Percentiles rank a stretch among this genome's conserved stretches.
Evolutionary conservation across 2,888 invertebrate species (phyloP).

Genomic region (Ptilodon capucinus): DNA sequence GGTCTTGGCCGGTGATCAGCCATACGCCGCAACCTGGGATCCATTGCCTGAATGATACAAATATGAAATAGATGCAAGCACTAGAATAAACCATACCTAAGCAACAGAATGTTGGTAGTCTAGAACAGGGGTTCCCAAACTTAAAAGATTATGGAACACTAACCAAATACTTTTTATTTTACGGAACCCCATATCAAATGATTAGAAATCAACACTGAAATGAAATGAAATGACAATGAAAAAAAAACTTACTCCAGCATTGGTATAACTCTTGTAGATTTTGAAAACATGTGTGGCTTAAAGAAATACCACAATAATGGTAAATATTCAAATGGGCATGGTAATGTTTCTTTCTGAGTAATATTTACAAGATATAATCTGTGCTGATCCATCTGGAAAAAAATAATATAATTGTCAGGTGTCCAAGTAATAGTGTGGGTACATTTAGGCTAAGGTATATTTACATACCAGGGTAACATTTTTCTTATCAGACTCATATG

Average conservation of each 20-base stretch:
- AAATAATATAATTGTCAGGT: not conserved
- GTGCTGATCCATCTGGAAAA: conserved; percentile 76
- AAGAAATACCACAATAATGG: conserved; percentile 87
- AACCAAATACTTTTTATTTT: too few species aligned
- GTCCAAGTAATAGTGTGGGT: not conserved
- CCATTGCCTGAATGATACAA: conserved; percentile 78
- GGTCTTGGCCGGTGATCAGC: conserved; percentile 82
- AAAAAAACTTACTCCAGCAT: conserved; percentile 86
- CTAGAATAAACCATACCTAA: too few species aligned
- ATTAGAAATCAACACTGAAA: too few species aligned
- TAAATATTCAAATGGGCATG: conserved; percentile 80
- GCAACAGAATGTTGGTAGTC: too few species aligned
- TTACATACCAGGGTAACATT: conserved; percentile 53
- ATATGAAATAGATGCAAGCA: too few species aligned
- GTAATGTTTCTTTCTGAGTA: conserved; percentile 82
- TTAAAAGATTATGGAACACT: too few species aligned
- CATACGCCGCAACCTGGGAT: conserved; percentile 88
- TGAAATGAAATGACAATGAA: too few species aligned
- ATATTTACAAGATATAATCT: conserved; percentile 85
- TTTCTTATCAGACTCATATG: conserved; percentile 51
- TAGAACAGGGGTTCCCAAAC: too few species aligned
- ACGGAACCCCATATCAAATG: too few species aligned
- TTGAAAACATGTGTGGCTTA: conserved; percentile 83
- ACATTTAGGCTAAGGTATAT: not conserved
- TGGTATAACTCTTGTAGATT: conserved; percentile 85